phyloP scores from a whole-genome alignment of 2,113 vertebrate species.

The Lophura nycthemera region DNA sequence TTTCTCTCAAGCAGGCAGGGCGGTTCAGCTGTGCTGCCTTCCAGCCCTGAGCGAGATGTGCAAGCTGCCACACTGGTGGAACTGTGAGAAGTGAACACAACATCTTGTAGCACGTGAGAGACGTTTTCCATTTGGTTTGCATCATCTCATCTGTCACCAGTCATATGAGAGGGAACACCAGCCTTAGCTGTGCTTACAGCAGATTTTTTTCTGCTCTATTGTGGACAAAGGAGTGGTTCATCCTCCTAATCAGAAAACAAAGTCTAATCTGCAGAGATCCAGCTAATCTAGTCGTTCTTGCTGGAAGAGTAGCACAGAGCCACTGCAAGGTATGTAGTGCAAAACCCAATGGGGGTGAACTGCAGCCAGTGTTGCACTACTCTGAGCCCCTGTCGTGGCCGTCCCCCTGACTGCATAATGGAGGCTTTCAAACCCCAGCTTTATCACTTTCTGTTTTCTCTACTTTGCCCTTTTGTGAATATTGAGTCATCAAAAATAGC shows the following conservation, averaged over 20 bases:
- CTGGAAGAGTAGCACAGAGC: neutral
- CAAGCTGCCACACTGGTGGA: neutral
- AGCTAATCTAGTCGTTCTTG: slow-evolving; percentile 20
- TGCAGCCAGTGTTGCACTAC: slow-evolving; percentile 11
- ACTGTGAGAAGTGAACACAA: neutral
- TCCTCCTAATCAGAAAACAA: slow-evolving; percentile 36
- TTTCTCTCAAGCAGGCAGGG: slow-evolving; percentile 23
- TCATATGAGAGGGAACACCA: neutral
- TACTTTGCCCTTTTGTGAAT: slow-evolving; percentile 69
- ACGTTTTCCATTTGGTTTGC: neutral
- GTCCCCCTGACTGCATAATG: slow-evolving; percentile 54
- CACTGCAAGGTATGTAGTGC: neutral
- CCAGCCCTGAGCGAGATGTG: neutral
- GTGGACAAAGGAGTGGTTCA: slow-evolving; percentile 3
- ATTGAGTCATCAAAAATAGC: slow-evolving; percentile 73
- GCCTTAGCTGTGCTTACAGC: slow-evolving; percentile 12
- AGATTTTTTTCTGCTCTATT: slow-evolving; percentile 12
- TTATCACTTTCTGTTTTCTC: slow-evolving; percentile 72
- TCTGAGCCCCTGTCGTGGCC: slow-evolving; percentile 59
- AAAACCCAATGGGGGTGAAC: slow-evolving; percentile 7
- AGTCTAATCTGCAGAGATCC: slow-evolving; percentile 54
- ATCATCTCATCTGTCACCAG: neutral
- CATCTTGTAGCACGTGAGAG: neutral
- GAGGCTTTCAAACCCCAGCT: slow-evolving; percentile 65
- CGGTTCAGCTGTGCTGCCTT: neutral